phyloP scores from a whole-genome alignment of 2,797 vertebrate species.

The Lacerta agilis region DNA sequence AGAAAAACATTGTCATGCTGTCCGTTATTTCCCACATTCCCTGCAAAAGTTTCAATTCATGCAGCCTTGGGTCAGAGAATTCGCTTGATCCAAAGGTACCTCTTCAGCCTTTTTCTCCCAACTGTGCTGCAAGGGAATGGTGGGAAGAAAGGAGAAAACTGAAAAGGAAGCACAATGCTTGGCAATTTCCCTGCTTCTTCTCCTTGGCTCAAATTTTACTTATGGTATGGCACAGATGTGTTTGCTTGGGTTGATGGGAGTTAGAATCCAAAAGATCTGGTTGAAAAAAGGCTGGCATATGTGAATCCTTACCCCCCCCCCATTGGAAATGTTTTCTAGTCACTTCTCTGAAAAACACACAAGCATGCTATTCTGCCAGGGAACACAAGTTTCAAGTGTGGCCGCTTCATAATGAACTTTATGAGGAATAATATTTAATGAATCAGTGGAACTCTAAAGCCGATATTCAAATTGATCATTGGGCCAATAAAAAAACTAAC shows the following conservation, averaged over 20 bases:
- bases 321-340: neutral
- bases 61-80: neutral
- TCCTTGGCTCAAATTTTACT: neutral
- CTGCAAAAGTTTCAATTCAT: neutral
- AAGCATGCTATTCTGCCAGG: neutral
- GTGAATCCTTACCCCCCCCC: neutral
- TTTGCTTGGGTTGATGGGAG: too few relatives aligned
- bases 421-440: too few relatives aligned
- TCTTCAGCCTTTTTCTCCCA: neutral
- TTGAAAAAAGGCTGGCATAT: too few relatives aligned
- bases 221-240: neutral
- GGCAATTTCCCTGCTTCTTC: neutral
- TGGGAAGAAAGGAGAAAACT: neutral
- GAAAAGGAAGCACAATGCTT: neutral
- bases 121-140: neutral
- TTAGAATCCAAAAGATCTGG: too few relatives aligned
- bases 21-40: neutral
- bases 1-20: neutral
- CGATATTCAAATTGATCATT: neutral
- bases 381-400: neutral
- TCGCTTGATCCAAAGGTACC: neutral
- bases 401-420: neutral
- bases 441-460: neutral
- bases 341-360: neutral
- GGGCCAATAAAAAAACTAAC: neutral